A percentile compares a stretch with the other conserved stretches of the same genome.
phyloP scores from a whole-genome alignment of 2,888 invertebrate species.

The Acholoe squamosa region DNA sequence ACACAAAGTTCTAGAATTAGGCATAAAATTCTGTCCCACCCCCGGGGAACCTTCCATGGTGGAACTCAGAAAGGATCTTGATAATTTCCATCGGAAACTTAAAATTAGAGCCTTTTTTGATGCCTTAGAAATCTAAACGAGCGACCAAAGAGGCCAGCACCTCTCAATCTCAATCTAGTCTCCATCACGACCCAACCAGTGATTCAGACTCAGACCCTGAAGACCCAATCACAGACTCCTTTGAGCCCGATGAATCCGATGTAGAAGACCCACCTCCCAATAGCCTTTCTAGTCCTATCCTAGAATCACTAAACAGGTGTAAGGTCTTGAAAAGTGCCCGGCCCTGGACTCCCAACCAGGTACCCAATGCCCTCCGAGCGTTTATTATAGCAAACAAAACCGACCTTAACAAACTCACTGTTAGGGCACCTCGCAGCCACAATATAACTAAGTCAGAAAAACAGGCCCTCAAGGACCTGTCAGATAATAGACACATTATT shows the following conservation, averaged over 20 bases:
- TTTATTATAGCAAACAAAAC: neutral
- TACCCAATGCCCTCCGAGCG: neutral
- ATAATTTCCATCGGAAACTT: slow-evolving; percentile 3
- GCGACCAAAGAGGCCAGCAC: neutral
- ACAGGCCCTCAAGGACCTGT: neutral
- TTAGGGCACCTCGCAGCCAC: neutral
- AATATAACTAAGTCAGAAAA: neutral
- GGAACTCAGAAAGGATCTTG: neutral
- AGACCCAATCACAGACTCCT: too few relatives aligned
- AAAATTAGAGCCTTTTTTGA: slow-evolving; percentile 26
- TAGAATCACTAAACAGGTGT: neutral
- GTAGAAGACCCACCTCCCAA: too few relatives aligned
- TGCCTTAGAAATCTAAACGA: neutral
- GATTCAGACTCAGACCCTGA: too few relatives aligned
- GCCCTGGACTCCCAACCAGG: neutral
- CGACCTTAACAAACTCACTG: neutral
- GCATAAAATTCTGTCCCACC: neutral
- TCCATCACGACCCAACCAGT: too few relatives aligned
- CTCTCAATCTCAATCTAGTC: too few relatives aligned
- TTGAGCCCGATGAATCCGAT: too few relatives aligned
- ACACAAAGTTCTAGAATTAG: neutral
- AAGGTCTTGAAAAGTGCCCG: neutral
- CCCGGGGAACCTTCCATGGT: neutral
- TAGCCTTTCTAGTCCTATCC: too few relatives aligned
- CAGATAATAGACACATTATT: neutral